Base-by-base conservation (phyloP, 2,888 invertebrate species). In the Geophilus truncorum region DNA sequence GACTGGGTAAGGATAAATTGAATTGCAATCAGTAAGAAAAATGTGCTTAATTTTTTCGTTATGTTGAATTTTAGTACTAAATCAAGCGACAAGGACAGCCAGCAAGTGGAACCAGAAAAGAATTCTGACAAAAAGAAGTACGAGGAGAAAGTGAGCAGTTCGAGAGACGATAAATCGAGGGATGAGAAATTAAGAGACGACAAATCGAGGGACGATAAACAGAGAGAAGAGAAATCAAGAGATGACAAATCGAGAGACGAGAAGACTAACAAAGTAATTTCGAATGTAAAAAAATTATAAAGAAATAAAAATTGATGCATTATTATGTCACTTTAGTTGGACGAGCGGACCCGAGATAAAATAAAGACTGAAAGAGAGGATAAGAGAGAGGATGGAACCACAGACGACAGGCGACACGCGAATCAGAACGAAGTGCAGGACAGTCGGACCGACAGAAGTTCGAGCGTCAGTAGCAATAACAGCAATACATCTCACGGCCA, bases 391-490 rank as follows among this genome's bases (percentile, higher is more conserved):
- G 79, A 79, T 6, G 79, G 7, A n/a, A n/a, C n/a, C 4, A 45
- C 57, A 23, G 81, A 81, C n/a, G 82, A 70, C 0, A 82, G 81
- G 45, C 77, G 51, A 12, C 81, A 81, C 28, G 21, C 34, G n/a
- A 82, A 79, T 62, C 76, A 45, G 1, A 23, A 21, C 57, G 79
- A 82, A 18, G 30, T 34, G 4, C 81, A 80, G 30, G 78, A 82
- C 1, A 81, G 57, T 18, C 57, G 57, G 18, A 57, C 80, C 4
- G 82, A 82, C 45, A 28, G 82, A 45, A 62, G 77, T 3, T 77
- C 81, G 18, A 81, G 81, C 45, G 81, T 81, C 23, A 81, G 81
- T 25, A 81, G 77, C n/a, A 82, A 75, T 23, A 78, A 78, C 28
- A 81, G 80, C 25, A 80, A 80, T 30, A 34, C 77, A 51, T 81